Evolutionary conservation across 2,797 vertebrate genomes (phyloP).

Genomic region (Anguilla anguilla): DNA sequence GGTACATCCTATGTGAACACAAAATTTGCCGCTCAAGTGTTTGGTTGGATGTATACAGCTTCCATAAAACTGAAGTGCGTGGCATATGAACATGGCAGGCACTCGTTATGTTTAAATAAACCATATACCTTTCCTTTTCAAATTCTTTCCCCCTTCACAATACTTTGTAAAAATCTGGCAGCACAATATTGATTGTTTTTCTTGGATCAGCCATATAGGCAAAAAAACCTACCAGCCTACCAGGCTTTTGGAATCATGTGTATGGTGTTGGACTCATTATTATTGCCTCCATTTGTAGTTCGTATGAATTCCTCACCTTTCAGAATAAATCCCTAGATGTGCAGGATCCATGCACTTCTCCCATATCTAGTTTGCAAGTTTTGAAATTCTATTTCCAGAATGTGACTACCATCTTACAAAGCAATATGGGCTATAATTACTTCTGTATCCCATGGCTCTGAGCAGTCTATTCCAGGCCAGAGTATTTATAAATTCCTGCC

Average conservation of each 20-base stretch:
- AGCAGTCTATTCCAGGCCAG: not conserved
- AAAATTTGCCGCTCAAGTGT: no score
- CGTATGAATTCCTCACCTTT: not conserved
- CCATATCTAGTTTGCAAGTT: not conserved
- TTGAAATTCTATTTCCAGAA: not conserved
- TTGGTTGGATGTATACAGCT: no score
- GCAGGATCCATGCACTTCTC: not conserved
- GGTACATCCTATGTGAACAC: no score
- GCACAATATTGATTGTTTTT: no score
- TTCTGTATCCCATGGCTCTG: not conserved
- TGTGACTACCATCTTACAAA: not conserved
- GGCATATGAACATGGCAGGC: no score
- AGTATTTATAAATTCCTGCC: not conserved
- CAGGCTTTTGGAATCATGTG: not conserved
- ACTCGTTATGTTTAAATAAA: no score
- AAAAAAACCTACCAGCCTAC: not conserved
- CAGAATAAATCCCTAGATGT: not conserved
- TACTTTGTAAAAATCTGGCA: no score
- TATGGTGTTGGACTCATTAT: not conserved
- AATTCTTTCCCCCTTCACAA: no score
- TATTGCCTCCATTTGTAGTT: not conserved
- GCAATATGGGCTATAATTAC: not conserved
- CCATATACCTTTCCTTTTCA: no score
- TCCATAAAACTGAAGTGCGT: no score
- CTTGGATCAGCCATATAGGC: no score